A percentile compares a stretch with the other conserved stretches of the same genome.
These are phyloP conservation scores for Podabrus alpinus DNA, from an alignment of 2,888 invertebrate genomes.

Conservation along the genomic window DNA sequence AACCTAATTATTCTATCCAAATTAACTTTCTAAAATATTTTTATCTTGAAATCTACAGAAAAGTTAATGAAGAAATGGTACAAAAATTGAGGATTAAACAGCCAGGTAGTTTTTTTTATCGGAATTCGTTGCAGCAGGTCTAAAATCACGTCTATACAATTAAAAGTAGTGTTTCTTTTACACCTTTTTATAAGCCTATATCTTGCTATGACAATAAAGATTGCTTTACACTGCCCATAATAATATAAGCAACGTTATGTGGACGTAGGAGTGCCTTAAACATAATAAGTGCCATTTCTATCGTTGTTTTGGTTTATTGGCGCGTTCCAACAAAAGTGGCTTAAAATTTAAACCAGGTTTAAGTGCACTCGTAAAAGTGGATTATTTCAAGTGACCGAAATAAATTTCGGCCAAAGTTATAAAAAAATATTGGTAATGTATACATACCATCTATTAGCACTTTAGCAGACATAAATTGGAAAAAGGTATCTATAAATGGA, in stretches of 20 bases:
- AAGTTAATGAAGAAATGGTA: background rate
- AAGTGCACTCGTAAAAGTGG: no score
- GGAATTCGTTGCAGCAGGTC: background rate
- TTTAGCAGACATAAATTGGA: background rate
- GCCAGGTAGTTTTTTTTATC: background rate
- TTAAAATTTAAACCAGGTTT: background rate
- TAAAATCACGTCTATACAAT: background rate
- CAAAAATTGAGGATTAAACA: background rate
- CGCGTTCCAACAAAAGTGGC: background rate
- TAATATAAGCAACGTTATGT: slow-evolving; percentile 10
- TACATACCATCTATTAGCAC: no score
- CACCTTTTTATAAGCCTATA: slow-evolving; percentile 15
- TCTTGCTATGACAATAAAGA: slow-evolving; percentile 27
- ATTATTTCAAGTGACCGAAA: no score
- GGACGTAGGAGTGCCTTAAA: slow-evolving; percentile 15
- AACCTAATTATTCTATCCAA: background rate
- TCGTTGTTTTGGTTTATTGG: background rate
- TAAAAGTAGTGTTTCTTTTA: background rate
- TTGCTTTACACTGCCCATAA: slow-evolving; percentile 21
- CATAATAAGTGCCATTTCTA: slow-evolving; percentile 7
- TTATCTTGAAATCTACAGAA: background rate
- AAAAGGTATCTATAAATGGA: slow-evolving; percentile 29
- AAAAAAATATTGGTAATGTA: no score
- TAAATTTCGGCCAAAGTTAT: no score
- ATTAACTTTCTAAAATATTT: background rate